phyloP scores from a whole-genome alignment of 2,113 vertebrate genomes.

The Arvicanthis niloticus region DNA sequence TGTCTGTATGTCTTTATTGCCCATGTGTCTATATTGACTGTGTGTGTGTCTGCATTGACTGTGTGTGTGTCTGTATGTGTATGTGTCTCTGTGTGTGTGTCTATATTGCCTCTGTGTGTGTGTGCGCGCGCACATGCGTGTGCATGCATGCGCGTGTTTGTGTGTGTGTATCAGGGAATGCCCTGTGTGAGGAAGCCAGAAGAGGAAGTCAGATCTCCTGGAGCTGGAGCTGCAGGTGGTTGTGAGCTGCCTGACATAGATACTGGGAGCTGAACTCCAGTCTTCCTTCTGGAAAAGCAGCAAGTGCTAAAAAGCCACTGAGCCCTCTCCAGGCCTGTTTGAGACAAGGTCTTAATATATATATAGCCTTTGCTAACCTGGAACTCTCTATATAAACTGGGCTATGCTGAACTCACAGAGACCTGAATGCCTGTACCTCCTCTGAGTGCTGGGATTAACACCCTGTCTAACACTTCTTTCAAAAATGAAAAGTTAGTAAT shows the following conservation, averaged over 20 bases:
- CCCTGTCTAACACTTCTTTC: slow-evolving; percentile 50
- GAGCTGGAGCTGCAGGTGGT: background rate
- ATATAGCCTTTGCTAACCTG: background rate
- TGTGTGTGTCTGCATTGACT: background rate
- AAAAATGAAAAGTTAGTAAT: slow-evolving; percentile 68
- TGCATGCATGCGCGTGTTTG: background rate
- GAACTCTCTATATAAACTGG: background rate
- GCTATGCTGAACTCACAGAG: background rate
- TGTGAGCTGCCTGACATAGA: background rate
- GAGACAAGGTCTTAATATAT: background rate
- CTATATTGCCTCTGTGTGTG: background rate
- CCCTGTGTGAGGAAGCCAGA: background rate
- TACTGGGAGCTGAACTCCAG: background rate
- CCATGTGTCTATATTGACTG: too few relatives aligned
- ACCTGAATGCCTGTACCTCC: background rate
- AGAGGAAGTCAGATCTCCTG: background rate
- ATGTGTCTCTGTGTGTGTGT: background rate
- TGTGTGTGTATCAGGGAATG: background rate
- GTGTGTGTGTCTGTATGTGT: background rate
- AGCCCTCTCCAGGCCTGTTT: background rate
- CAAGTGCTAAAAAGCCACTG: background rate
- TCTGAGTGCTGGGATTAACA: background rate
- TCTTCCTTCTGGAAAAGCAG: background rate
- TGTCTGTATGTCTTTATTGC: background rate
- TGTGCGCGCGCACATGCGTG: too few relatives aligned